These are phyloP conservation scores for Odocoileus virginianus DNA, from an alignment of 2,113 vertebrate genomes.

Conservation along the genomic window DNA sequence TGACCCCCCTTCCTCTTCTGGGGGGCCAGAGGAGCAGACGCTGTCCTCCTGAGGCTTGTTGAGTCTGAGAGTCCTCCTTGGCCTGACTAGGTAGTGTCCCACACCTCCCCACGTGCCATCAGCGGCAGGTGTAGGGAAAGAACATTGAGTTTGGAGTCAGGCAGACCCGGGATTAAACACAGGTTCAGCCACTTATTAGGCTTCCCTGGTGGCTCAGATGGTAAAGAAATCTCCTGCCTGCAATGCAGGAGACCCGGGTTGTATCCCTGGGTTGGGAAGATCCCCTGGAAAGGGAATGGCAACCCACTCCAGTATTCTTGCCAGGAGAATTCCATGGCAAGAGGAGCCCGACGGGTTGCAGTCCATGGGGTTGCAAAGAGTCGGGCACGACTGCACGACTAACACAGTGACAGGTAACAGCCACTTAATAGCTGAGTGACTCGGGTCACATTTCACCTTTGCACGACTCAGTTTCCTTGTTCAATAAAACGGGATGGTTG, in stretches of 20 bases:
- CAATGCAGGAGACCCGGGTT: neutral
- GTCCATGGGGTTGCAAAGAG: neutral
- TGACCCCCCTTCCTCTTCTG: neutral
- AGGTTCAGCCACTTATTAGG: neutral
- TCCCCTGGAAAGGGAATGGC: neutral
- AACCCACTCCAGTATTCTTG: neutral
- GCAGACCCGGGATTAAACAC: neutral
- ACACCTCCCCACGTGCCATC: neutral
- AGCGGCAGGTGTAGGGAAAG: neutral
- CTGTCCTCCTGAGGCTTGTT: too few relatives aligned
- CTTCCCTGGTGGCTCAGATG: neutral
- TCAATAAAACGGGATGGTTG: neutral
- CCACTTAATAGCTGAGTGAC: neutral
- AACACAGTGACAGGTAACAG: neutral
- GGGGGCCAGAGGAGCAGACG: neutral
- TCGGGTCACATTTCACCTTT: neutral
- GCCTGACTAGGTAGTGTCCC: neutral
- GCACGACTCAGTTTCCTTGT: neutral
- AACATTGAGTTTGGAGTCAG: neutral
- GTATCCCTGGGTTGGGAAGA: neutral
- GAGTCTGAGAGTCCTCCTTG: neutral
- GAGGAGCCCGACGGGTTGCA: neutral
- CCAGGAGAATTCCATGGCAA: neutral
- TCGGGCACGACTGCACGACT: neutral
- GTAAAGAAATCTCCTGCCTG: neutral